Percentiles rank a stretch among this genome's conserved stretches.
These are phyloP conservation scores for Loxodonta africana DNA, from an alignment of 2,113 vertebrate species.

Conservation along the genomic window DNA sequence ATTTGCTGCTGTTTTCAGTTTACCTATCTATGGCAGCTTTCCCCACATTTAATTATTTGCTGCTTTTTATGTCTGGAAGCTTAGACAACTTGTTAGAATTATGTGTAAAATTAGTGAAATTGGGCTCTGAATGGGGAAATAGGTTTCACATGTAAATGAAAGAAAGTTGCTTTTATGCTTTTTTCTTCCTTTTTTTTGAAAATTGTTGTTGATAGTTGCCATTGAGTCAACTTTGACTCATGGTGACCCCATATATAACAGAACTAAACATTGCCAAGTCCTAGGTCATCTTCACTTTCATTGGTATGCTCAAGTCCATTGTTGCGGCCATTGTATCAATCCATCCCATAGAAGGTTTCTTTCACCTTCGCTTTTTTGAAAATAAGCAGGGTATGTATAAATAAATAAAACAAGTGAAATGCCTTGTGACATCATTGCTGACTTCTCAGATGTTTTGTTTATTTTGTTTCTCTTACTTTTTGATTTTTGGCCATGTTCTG, in stretches of 20 bases:
- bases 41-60: background rate
- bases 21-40: background rate
- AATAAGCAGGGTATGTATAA: background rate
- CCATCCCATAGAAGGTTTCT: background rate
- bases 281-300: background rate
- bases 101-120: background rate
- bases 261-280: background rate
- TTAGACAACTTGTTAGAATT: background rate
- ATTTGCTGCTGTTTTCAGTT: background rate
- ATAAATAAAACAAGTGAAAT: conserved; percentile 10
- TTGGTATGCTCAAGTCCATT: background rate
- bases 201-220: background rate
- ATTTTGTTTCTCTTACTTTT: background rate
- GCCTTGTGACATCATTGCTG: background rate
- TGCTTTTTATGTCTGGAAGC: conserved; percentile 13
- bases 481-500: background rate
- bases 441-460: conserved; percentile 1
- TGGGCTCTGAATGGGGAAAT: background rate
- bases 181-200: background rate
- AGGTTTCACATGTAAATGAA: background rate
- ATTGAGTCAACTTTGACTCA: background rate
- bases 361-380: background rate
- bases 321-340: background rate
- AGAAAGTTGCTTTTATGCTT: background rate
- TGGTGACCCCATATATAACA: background rate